Evolutionary conservation across 2,888 invertebrate genomes (phyloP), one percentile per base, ranked within the genome.

Genomic region (Toxonevra muliebris): DNA sequence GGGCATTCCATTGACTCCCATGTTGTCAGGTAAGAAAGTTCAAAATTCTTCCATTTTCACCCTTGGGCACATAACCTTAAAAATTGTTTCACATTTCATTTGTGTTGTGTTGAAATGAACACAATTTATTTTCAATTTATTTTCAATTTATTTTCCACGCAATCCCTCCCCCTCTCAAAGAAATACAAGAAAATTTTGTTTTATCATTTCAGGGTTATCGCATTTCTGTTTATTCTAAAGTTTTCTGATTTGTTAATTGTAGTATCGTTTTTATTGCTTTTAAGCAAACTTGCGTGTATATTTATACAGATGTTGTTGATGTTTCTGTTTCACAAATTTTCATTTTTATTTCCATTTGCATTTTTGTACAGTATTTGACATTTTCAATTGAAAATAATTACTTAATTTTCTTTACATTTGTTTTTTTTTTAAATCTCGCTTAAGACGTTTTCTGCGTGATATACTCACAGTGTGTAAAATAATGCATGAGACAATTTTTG

Each of bases 1-100:
- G 45, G 80, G 79, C 70, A 84, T 84, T 72, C 80, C 82, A 71
- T 73, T 83, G 76, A 79, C 80, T 65, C 84, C 84, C 68, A 82
- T 83, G 76, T 71, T 81, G 68, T 82, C 84, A 67, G 84, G 83
- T 84, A 77, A 81, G 81, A 68, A 61, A 42, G 30, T 30, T 30
- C 7, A 30, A 30, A 7, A 7, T 30, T 30, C 20, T 42, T 0
- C 45, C 50, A 48, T 2, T 2, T 45, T 48, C 50, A 61, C 48
- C 41, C 13, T 48, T 40, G 11, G n/a, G 13, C 17, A 13, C 53
- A 65, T 65, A 65, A 65, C 59, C 65, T 65, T 41, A 65, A 59
- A 65, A 58, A 7, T n/a, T 50, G 19, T 53, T 55, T 42, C 61
- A 61, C 55, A 45, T 66, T 66, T 61, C 54, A 50, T 41, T 55